These are phyloP conservation scores for Teleiodes luculella DNA, from an alignment of 2,888 invertebrate genomes.

Conservation along the genomic window DNA sequence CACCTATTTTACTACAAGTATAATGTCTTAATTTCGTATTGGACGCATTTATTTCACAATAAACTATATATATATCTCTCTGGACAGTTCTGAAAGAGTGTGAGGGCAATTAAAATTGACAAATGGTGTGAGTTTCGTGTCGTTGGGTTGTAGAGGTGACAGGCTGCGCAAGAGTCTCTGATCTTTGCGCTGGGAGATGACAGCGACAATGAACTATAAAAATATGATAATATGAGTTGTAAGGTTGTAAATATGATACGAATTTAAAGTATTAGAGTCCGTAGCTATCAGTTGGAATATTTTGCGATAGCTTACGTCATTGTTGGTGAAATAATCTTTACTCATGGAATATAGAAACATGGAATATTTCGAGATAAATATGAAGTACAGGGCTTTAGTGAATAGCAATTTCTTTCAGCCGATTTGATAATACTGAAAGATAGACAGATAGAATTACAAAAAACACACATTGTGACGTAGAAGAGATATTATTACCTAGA, in stretches of 20 bases:
- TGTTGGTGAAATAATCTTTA: background rate
- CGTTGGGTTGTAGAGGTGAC: constrained; percentile 44
- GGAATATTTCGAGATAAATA: no score
- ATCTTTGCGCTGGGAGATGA: constrained; percentile 43
- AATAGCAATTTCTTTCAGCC: no score
- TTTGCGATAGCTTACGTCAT: background rate
- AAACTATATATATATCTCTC: constrained; percentile 69
- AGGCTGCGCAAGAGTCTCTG: constrained; percentile 46
- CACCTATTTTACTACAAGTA: constrained; percentile 40
- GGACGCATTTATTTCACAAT: constrained; percentile 63
- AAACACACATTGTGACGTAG: no score
- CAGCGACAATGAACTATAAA: constrained; percentile 31
- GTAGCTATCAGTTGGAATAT: background rate
- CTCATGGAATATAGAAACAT: background rate
- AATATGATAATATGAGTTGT: no score
- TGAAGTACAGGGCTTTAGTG: no score
- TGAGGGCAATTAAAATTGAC: constrained; percentile 77
- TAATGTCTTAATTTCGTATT: constrained; percentile 59
- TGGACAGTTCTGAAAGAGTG: constrained; percentile 64
- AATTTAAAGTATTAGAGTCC: background rate
- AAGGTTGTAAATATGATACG: background rate
- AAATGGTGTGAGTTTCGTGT: constrained; percentile 67
- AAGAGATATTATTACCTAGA: no score
- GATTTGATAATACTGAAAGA: no score
- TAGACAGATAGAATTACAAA: no score